Evolutionary conservation across 2,113 vertebrate species (phyloP), one percentile per base, ranked within the genome.

Genomic region (Bagarius yarrelli): DNA sequence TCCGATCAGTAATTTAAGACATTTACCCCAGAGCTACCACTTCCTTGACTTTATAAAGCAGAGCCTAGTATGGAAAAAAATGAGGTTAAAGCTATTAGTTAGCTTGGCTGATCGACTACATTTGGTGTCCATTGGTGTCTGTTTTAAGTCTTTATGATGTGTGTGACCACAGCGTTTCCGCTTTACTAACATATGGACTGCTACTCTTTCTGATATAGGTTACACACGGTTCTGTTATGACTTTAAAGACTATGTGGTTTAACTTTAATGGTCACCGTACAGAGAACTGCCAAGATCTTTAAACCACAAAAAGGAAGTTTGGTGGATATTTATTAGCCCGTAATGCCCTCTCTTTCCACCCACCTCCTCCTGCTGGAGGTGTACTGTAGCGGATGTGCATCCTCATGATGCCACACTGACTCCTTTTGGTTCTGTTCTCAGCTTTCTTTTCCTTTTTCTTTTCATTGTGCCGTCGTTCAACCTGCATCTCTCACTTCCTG

Each of bases 271-370:
- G 56, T 30, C 61, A 27, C 2, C 4, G 36, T 23, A 34, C 19
- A 11, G 70, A 73, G 50, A 5, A 72, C 47, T 40, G 76, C 4
- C 16, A 56, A 67, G 52, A 71, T 67, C 69, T 74, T 74, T 74
- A 75, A 83, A 13, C 76, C 60, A 9, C 67, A 13, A 21, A 60
- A 2, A 79, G 81, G 76, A 72, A 79, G 71, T 11, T 55, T 9
- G 34, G 56, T 32, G 34, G 44, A 21, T 74, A 67, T 83, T 83
- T 74, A 83, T 59, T 72, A 66, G 70, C 70, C 70, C 4, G 2
- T 73, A 55, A 72, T 73, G 8, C 69, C 70, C 36, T 8, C 11
- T 47, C 8, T 40, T 47, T 47, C 44, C 44, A 11, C 44, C 44
- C 44, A 47, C 44, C 27, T 9, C 71, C 52, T 79, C 59, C n/a